Evolutionary conservation across 1,140 invertebrate species (phyloP).

Genomic region (Octopus sinensis): DNA sequence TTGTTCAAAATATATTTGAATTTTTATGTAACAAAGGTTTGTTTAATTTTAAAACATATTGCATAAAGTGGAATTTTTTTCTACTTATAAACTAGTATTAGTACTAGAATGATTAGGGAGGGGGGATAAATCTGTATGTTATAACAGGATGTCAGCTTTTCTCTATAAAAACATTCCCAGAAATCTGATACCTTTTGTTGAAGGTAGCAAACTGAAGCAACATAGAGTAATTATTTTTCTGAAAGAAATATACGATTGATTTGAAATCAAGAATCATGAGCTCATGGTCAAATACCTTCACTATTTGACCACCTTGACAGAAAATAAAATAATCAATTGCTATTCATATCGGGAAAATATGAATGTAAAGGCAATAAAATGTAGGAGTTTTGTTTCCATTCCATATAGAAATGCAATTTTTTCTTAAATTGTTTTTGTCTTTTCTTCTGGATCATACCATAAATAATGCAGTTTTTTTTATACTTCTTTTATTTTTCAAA

Average conservation of each 20-base stretch:
- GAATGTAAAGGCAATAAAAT: too few species aligned
- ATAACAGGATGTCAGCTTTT: neutral
- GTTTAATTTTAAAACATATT: neutral
- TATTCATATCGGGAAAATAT: too few species aligned
- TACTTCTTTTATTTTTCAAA: too few species aligned
- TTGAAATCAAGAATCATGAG: too few species aligned
- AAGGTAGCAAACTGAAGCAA: neutral
- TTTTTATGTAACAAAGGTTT: conserved; percentile 22
- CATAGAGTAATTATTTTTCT: neutral
- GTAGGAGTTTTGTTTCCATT: too few species aligned
- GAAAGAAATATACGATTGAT: neutral
- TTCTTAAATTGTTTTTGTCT: too few species aligned
- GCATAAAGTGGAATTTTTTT: neutral
- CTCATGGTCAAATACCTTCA: too few species aligned
- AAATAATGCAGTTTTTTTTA: too few species aligned
- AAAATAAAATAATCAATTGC: too few species aligned
- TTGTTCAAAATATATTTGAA: neutral
- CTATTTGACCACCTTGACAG: too few species aligned
- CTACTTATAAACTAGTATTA: neutral
- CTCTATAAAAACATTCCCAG: neutral
- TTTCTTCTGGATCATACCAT: too few species aligned
- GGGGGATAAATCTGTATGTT: neutral
- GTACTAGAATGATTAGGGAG: neutral
- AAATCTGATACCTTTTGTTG: neutral
- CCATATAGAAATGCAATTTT: too few species aligned